Conservation (phyloP, 2,888 invertebrate genomes). For the Dryococelus australis region DNA sequence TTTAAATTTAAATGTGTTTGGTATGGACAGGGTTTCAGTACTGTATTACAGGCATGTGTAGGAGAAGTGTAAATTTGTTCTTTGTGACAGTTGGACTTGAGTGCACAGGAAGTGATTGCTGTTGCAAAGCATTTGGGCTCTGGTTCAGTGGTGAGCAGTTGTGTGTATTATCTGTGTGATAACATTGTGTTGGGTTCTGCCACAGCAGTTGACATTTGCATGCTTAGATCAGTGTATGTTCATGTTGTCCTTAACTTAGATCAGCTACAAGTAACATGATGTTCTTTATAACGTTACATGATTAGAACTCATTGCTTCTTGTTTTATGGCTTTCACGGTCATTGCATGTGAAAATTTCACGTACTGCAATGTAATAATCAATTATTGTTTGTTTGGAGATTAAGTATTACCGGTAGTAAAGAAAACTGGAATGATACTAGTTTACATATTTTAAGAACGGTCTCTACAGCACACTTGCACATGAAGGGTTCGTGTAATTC, state of each 20-base stretch:
- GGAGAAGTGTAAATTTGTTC: conserved; percentile 12
- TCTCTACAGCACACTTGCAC: too few species aligned
- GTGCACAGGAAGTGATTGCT: conserved; percentile 27
- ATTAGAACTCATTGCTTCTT: neutral
- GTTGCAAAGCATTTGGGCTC: conserved; percentile 6
- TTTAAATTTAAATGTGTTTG: too few species aligned
- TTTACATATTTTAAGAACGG: too few species aligned
- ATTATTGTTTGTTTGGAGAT: too few species aligned
- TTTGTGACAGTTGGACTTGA: conserved; percentile 41
- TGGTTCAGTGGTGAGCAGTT: neutral
- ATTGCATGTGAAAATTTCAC: too few species aligned
- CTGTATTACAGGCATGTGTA: too few species aligned
- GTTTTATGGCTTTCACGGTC: neutral
- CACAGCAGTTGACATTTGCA: conserved; percentile 26
- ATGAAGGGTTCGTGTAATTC: too few species aligned
- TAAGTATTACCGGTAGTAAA: too few species aligned
- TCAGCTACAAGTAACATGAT: neutral
- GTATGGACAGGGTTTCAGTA: too few species aligned
- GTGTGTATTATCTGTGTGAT: neutral
- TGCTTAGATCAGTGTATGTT: neutral
- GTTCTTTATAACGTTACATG: neutral
- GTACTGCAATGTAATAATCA: too few species aligned
- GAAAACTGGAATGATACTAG: too few species aligned
- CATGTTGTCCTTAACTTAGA: neutral
- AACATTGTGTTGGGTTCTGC: neutral